Evolutionary conservation across 2,113 vertebrate species (phyloP).

Genomic region (Neofelis nebulosa): DNA sequence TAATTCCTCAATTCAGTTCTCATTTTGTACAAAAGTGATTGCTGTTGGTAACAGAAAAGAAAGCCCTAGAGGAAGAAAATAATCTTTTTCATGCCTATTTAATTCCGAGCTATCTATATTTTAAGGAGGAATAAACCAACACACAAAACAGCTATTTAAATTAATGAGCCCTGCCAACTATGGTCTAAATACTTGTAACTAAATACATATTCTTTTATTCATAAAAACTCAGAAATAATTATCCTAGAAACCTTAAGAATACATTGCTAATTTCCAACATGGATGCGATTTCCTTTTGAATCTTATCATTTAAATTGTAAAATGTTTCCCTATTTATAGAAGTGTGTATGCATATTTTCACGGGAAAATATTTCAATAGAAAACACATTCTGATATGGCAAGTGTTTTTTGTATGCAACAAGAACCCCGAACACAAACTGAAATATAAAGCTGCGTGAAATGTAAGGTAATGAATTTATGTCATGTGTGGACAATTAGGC

Average conservation of each 20-base stretch:
- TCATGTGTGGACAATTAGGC: background rate
- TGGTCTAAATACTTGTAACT: conserved; percentile 38
- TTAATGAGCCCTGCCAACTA: conserved; percentile 57
- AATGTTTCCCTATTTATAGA: background rate
- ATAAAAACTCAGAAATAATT: conserved; percentile 57
- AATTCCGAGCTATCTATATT: conserved; percentile 49
- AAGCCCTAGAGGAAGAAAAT: background rate
- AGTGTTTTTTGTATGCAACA: background rate
- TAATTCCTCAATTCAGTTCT: background rate
- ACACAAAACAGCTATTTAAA: conserved; percentile 50
- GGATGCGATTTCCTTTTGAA: background rate
- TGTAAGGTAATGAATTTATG: background rate
- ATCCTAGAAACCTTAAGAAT: conserved; percentile 24
- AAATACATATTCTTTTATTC: background rate
- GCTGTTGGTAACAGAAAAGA: conserved; percentile 6
- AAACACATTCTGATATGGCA: background rate
- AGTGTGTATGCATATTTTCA: background rate
- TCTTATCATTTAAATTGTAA: conserved; percentile 42
- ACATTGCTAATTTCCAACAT: conserved; percentile 28
- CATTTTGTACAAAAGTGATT: conserved; percentile 11
- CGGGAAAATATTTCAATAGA: background rate
- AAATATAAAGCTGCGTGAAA: background rate
- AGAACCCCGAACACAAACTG: background rate
- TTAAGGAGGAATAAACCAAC: conserved; percentile 43
- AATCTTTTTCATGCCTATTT: conserved; percentile 39